These are phyloP conservation scores for Trissolcus basalis DNA, from an alignment of 1,140 invertebrate species.

Conservation along the genomic window DNA sequence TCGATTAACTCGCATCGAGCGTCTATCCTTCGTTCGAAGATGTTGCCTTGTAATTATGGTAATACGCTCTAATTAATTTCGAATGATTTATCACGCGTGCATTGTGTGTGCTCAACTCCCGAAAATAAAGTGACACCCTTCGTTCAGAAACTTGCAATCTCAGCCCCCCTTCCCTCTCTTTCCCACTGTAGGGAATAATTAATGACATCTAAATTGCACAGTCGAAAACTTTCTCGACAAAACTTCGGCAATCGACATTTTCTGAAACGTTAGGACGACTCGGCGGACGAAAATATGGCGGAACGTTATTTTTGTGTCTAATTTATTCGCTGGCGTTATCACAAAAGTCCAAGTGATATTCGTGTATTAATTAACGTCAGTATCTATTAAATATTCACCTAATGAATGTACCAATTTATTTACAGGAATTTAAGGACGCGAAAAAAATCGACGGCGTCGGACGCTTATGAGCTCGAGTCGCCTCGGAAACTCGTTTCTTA, in stretches of 20 bases:
- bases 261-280: not conserved
- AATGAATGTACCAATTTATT: constrained; percentile 56
- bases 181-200: no score
- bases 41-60: constrained; percentile 51
- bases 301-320: constrained; percentile 19
- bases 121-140: constrained; percentile 18
- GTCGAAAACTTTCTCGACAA: not conserved
- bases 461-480: constrained; percentile 8
- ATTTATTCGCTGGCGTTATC: constrained; percentile 38
- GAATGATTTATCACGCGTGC: constrained; percentile 43
- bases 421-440: constrained; percentile 36
- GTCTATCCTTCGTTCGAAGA: constrained; percentile 20
- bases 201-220: not conserved
- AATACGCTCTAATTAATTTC: constrained; percentile 51
- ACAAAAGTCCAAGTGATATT: constrained; percentile 1
- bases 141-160: no score
- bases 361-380: constrained; percentile 49
- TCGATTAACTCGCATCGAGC: constrained; percentile 24
- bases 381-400: constrained; percentile 39
- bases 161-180: no score
- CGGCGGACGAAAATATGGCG: not conserved
- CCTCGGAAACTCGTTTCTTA: constrained; percentile 60
- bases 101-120: constrained; percentile 8
- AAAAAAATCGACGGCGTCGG: constrained; percentile 15
- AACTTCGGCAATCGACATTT: constrained; percentile 2